phyloP scores from a whole-genome alignment of 2,797 vertebrate genomes.

The Parauchenoglanis ngamensis region DNA sequence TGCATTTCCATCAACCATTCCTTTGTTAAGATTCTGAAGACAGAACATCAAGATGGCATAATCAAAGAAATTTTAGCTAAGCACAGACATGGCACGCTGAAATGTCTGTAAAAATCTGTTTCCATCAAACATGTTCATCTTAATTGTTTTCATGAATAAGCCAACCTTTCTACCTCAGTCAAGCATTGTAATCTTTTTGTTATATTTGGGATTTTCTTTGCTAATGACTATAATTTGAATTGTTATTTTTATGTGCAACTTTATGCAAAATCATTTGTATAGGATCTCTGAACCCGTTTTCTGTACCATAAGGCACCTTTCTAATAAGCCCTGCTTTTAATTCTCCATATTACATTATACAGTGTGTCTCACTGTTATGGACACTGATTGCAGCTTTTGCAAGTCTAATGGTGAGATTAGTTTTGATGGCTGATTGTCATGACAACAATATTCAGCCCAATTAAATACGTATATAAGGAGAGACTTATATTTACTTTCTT shows the following conservation, averaged over 20 bases:
- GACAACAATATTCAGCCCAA: not conserved
- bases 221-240: not conserved
- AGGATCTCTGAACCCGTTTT: not conserved
- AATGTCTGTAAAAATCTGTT: not conserved
- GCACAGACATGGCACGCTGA: not conserved
- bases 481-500: not conserved
- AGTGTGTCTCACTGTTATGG: not conserved
- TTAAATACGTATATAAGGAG: not conserved
- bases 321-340: not conserved
- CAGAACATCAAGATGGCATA: not conserved
- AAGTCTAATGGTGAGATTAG: conserved; percentile 2
- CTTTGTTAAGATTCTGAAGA: not conserved
- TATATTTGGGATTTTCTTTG: not conserved
- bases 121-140: not conserved
- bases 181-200: not conserved
- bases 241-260: not conserved
- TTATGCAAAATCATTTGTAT: not conserved
- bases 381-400: not conserved
- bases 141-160: not conserved
- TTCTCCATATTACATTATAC: not conserved
- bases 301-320: not conserved
- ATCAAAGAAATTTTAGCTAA: conserved; percentile 1
- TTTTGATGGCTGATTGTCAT: not conserved
- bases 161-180: not conserved
- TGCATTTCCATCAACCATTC: not conserved